phyloP scores from a whole-genome alignment of 1,140 invertebrate genomes.

The Drosophila lacertosa region DNA sequence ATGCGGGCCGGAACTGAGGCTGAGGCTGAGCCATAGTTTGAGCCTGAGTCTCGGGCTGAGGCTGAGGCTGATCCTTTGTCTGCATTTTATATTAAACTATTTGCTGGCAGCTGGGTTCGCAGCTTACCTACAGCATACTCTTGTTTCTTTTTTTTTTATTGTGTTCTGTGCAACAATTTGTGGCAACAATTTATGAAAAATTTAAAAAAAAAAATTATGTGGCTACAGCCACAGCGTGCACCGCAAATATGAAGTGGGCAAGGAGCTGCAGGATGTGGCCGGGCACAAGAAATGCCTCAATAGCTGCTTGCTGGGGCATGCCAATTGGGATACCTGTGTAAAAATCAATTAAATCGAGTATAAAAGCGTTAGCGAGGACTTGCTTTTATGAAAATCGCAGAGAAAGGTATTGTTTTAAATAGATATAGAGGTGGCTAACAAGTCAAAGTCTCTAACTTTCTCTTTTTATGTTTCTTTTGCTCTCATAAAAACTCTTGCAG shows the following conservation, averaged over 20 bases:
- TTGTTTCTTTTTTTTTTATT: slow-evolving; percentile 28
- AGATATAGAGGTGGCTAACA: neutral
- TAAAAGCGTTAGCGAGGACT: neutral
- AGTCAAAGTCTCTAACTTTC: too few relatives aligned
- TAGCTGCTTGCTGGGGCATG: neutral
- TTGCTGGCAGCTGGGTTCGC: slow-evolving; percentile 44
- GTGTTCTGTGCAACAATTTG: slow-evolving; percentile 55
- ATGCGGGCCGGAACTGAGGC: slow-evolving; percentile 39
- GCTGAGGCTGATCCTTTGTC: slow-evolving; percentile 53
- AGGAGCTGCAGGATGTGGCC: too few relatives aligned
- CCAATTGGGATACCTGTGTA: neutral
- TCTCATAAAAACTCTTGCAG: too few relatives aligned
- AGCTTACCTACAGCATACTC: slow-evolving; percentile 51
- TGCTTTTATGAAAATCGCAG: neutral
- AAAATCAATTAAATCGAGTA: neutral
- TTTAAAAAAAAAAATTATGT: slow-evolving; percentile 73
- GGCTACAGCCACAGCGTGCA: slow-evolving; percentile 40
- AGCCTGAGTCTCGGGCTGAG: slow-evolving; percentile 6
- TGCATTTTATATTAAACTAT: slow-evolving; percentile 77
- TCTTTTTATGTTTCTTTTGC: too few relatives aligned
- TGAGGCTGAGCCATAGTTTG: slow-evolving; percentile 8
- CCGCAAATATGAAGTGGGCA: slow-evolving; percentile 10
- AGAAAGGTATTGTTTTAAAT: neutral
- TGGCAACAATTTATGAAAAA: slow-evolving; percentile 70
- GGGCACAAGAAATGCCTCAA: neutral